Evolutionary conservation across 2,113 vertebrate species (phyloP).

Genomic region (Syrmaticus mikado): DNA sequence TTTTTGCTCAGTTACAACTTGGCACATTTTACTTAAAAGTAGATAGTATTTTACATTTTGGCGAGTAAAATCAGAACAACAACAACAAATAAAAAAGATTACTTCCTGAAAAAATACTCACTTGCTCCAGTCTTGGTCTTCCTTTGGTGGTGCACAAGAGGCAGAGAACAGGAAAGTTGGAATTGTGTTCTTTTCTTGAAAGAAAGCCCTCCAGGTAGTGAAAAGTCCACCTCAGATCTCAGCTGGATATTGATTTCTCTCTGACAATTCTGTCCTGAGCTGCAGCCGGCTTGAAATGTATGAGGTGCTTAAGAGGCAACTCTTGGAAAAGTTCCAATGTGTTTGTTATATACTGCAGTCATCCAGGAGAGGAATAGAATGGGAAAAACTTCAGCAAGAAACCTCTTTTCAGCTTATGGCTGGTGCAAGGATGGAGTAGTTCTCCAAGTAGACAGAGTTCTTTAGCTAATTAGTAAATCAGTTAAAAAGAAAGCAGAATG

Average conservation of each 20-base stretch:
- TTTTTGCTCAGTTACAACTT: neutral
- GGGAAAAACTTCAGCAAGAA: neutral
- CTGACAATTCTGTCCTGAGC: neutral
- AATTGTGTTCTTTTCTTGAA: neutral
- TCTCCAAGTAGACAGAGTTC: neutral
- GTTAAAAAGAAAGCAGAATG: neutral
- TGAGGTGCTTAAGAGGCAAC: neutral
- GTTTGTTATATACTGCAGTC: neutral
- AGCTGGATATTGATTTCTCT: neutral
- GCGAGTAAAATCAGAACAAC: neutral
- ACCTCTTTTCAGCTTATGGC: neutral
- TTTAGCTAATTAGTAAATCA: neutral
- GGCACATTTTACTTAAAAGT: neutral
- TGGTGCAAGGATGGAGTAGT: neutral
- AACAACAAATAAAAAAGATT: neutral
- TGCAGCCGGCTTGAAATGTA: neutral
- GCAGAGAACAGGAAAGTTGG: neutral
- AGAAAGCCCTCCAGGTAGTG: rapidly evolving
- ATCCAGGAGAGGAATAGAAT: neutral
- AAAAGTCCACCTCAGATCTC: neutral
- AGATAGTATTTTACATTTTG: neutral
- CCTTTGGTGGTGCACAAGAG: neutral
- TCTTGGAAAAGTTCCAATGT: neutral
- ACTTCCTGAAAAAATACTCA: neutral
- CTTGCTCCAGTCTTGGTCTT: neutral